Base-by-base conservation (phyloP, 2,797 vertebrate species). In the Chelmon rostratus region DNA sequence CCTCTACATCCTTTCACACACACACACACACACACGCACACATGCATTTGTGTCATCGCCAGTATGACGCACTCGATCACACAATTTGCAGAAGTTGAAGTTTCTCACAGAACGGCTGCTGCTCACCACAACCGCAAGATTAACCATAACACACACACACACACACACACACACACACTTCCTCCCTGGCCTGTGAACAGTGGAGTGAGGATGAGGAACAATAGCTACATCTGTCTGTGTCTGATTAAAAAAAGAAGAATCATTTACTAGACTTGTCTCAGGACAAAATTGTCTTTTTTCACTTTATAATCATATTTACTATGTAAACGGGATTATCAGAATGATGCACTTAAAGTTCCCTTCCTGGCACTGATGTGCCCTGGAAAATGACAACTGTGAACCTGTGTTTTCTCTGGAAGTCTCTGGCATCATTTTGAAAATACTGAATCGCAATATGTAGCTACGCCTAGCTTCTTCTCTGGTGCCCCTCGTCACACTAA, bases 81-180 rank as follows among this genome's bases (percentile, higher is more conserved):
- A 31, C 44, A 28, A 2, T 81, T 81, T 85, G 74, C 70, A 78
- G 83, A 81, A 85, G 78, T 72, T 40, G 44, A 71, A 63, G 66
- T 81, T 85, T 74, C 69, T 71, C 83, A 78, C n/a, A 15, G 69
- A 68, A 73, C 21, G 16, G 21, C 53, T 71, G 44, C 50, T 46
- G 54, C 66, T 78, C 47, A 78, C 83, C 71, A 78, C 67, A 85
- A 78, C 74, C 74, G 2, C 78, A 81, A 61, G 23, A 62, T 62
- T 66, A 63, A 77, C 69, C 69, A 74, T 54, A 61, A 53, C 57
- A 68, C 67, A 62, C 53, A 59, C 40, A 23, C 47, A 47, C 15
- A 49, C 35, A 21, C 50, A 66, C 46, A 52, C 62, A 54, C 61
- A 25, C 37, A 44, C 54, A 47, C 61, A 35, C 58, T 73, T 73